Evolutionary conservation across 1,140 invertebrate genomes (phyloP), one percentile per base, ranked within the genome.

Genomic region (Armadillidium nasatum): DNA sequence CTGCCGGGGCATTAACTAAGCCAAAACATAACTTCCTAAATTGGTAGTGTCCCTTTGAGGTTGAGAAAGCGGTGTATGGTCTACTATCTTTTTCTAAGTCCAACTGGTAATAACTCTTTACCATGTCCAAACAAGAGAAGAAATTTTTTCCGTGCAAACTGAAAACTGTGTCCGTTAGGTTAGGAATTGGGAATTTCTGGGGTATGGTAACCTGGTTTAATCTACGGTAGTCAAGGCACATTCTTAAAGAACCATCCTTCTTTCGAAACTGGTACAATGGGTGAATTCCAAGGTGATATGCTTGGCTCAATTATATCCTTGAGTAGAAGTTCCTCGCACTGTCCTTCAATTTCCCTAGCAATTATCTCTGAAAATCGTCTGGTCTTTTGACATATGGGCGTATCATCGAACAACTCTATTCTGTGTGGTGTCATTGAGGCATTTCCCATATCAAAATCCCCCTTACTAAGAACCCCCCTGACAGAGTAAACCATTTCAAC

Each of bases 21-120:
- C 72, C 72, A 74, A 50, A 74, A 33, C 45, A 6, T 66, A 74
- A 4, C 33, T 46, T 23, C 45, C 50, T 74, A 15, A 73, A 73
- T 9, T 73, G 71, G 0, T 21, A 73, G 11, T 73, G 71, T 4
- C n/a, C 15, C 15, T 21, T 0, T 46, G 71, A 3, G 4, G 44
- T 73, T 13, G 15, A 23, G 43, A 73, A 73, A 33, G 23, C 71
- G 3, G 72, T 54, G n/a, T 54, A 74, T n/a, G 44, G 13, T 21
- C 3, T 11, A n/a, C 15, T 2, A 23, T 66, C 22, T 11, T 45
- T n/a, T 54, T 74, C 45, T 9, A 74, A n/a, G 10, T 23, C 43
- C 4, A 74, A 43, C 71, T 73, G 71, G 13, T 73, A 73, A 7
- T 73, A 73, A 13, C 71, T 11, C 6, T 13, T 10, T n/a, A 74